Percentiles rank a stretch among this genome's conserved stretches.
phyloP scores from a whole-genome alignment of 1,140 invertebrate genomes.

The Tetramorium alpestre region DNA sequence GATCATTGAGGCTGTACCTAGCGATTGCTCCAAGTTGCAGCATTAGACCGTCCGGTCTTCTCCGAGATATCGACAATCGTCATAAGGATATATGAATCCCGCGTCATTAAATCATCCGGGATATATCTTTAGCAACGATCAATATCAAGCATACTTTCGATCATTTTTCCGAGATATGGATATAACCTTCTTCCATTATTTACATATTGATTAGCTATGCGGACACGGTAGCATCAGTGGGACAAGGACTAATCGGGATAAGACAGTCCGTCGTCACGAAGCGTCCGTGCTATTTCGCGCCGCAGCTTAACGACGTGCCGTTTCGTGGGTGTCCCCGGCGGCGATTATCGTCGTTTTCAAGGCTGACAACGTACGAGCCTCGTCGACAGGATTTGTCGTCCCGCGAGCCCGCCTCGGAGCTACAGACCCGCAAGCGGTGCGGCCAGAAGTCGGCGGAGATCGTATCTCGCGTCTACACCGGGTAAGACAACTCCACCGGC shows the following conservation, averaged over 20 bases:
- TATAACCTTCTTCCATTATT: not conserved
- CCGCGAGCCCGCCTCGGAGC: slow-evolving; percentile 61
- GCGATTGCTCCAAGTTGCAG: slow-evolving; percentile 22
- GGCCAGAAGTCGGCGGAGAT: slow-evolving; percentile 74
- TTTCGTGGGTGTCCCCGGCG: slow-evolving; percentile 60
- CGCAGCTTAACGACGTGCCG: slow-evolving; percentile 52
- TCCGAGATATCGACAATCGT: slow-evolving; percentile 32
- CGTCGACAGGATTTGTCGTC: slow-evolving; percentile 70
- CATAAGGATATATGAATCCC: slow-evolving; percentile 34
- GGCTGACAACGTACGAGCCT: slow-evolving; percentile 63
- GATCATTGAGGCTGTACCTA: slow-evolving; percentile 37
- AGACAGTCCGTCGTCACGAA: slow-evolving; percentile 52
- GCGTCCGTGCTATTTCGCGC: slow-evolving; percentile 22
- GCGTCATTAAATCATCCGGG: slow-evolving; percentile 6
- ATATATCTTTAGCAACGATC: not conserved
- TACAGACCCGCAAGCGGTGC: slow-evolving; percentile 34
- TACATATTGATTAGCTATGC: slow-evolving; percentile 10
- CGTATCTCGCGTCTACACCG: slow-evolving; percentile 76
- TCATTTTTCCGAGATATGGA: not conserved
- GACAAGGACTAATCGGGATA: not conserved
- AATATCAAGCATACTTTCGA: not conserved
- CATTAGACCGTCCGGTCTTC: slow-evolving; percentile 10
- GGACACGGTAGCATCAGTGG: not conserved
- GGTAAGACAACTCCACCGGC: slow-evolving; percentile 75
- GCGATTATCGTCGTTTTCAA: slow-evolving; percentile 69